A percentile compares a stretch with the other conserved stretches of the same genome.
Evolutionary conservation across 2,888 invertebrate genomes (phyloP).

Genomic region (Trachelus stipa): DNA sequence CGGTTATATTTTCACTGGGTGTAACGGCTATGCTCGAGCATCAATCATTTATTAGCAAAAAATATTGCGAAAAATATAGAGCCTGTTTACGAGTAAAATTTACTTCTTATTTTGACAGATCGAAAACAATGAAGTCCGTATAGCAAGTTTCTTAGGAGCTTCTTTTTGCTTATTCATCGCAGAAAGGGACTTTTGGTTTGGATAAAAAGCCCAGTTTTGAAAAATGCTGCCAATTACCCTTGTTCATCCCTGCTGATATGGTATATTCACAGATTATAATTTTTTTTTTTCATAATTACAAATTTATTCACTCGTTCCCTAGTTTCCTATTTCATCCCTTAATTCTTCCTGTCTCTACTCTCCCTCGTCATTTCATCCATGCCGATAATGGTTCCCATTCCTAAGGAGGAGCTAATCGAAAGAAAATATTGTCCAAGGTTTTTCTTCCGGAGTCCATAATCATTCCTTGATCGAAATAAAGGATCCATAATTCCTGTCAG

Average conservation of each 20-base stretch:
- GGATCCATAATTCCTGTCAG: background rate
- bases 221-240: no score
- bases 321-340: conserved; percentile 4
- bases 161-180: no score
- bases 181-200: no score
- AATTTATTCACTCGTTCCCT: background rate
- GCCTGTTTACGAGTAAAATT: background rate
- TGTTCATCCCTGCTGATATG: no score
- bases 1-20: background rate
- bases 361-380: conserved; percentile 25
- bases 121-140: background rate
- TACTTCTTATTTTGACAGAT: background rate
- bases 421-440: background rate
- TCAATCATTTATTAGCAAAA: background rate
- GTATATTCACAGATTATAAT: no score
- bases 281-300: no score
- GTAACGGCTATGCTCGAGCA: background rate
- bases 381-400: background rate
- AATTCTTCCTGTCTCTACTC: conserved; percentile 1
- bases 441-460: background rate
- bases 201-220: no score
- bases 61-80: background rate
- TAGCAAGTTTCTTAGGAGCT: background rate
- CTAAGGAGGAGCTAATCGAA: background rate
- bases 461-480: background rate